Base-by-base conservation (phyloP, 2,888 invertebrate species). In the Zaprionus obscuricornis region DNA sequence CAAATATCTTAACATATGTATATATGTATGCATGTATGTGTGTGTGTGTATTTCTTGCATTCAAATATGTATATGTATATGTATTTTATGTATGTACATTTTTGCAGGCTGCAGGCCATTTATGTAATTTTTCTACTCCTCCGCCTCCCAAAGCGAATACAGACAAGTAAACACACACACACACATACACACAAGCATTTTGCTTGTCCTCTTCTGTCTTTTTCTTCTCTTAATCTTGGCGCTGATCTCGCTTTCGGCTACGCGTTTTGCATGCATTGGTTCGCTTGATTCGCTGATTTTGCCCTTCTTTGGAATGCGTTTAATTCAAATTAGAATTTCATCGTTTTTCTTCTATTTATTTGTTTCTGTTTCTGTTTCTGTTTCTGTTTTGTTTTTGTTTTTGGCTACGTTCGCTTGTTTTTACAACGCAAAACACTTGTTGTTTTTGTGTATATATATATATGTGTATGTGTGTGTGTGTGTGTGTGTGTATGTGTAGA, bases 381-480 rank as follows among this genome's bases (percentile, higher is more conserved):
- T 33, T 51, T 60, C 34, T 42, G 45, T 58, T 49, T 43, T 59
- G 43, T 55, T 54, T 37, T 52, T 66, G 71, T 74, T 75, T 77
- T 72, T 67, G 64, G 51, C 77, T 66, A 74, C 62, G 52, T 45
- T 64, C 50, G 70, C 66, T 75, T 79, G 79, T 82, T 59, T 74
- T 79, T 81, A 81, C 81, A 81, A 68, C 79, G 74, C 81, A 83
- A 82, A 85, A 86, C 82, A 84, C 74, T 78, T 82, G 85, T 66
- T 81, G 63, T 46, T 50, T 56, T 29, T 39, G 45, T 37, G 37
- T 37, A 46, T 36, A 11, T 13, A 33, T 26, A n/a, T 20, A 7
- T 10, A 6, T 33, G 10, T 43, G n/a, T 27, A 10, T 42, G 8
- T 43, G 26, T 33, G 18, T 47, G 13, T 46, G 18, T 67, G 43